Conservation (phyloP, 2,113 vertebrate genomes). For the Menura novaehollandiae region DNA sequence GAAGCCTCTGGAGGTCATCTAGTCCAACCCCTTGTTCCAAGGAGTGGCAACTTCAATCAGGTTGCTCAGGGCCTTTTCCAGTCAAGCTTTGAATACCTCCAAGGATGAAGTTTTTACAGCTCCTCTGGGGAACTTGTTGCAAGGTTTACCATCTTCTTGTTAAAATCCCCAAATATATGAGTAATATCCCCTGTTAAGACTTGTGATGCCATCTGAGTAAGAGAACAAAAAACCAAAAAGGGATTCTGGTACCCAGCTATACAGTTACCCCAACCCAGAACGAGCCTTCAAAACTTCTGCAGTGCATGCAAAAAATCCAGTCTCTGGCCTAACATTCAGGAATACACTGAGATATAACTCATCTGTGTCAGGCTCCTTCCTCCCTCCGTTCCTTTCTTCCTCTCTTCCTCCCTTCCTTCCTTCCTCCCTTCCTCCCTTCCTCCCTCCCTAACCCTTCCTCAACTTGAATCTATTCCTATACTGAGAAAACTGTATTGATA, state of each 20-base stretch:
- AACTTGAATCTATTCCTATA: not conserved
- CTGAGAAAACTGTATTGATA: not conserved
- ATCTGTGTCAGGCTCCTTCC: not conserved
- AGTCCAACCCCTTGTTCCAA: not conserved
- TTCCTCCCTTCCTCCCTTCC: not conserved
- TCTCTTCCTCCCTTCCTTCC: not conserved
- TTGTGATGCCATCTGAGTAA: not conserved
- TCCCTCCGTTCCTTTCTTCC: not conserved
- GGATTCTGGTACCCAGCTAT: not conserved
- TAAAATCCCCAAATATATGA: not conserved
- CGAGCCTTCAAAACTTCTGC: not conserved
- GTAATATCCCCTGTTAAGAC: not conserved
- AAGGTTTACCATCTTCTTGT: not conserved
- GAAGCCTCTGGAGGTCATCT: not conserved
- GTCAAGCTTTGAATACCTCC: not conserved
- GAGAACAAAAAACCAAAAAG: not conserved
- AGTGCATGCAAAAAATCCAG: not conserved
- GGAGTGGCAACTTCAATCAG: not conserved
- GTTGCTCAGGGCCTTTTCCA: not conserved
- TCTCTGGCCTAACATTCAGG: not conserved
- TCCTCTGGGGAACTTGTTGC: not conserved
- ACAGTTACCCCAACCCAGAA: not conserved
- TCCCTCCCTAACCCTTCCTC: not conserved
- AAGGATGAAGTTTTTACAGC: not conserved
- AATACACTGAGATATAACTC: not conserved